Base-by-base conservation (phyloP, 2,888 invertebrate genomes). In the Allacma fusca region DNA sequence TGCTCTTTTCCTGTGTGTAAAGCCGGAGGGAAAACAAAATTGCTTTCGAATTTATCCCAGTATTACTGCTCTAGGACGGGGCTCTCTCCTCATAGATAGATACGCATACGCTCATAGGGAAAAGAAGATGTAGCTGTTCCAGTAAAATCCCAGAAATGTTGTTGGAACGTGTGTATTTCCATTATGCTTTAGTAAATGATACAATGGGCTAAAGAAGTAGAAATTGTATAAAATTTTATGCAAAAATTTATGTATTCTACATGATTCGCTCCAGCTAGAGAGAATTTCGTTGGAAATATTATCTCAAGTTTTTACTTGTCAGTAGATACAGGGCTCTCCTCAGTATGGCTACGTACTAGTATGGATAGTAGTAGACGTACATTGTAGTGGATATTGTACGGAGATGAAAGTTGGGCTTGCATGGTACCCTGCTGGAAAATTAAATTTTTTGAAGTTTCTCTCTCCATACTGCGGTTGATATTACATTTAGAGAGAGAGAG, bases 1-100 rank as follows among this genome's bases (percentile, higher is more conserved):
- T 74, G 43, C 44, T 65, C 74, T 73, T 43, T 64, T 43, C 59
- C n/a, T 70, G 70, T 50, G 65, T 74, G 65, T 62, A 26, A 64
- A 64, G 64, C 64, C 62, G 34, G 34, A 21, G 64, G 73, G 73
- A 43, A 73, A 74, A 64, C 74, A 74, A 74, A 74, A 74, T 74
- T 74, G 74, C 74, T 74, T 74, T 65, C 43, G 73, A 34, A 73
- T 73, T 59, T 29, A 62, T 64, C 64, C 64, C 13, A 21, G 59
- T 29, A 57, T 29, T 59, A 62, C 62, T 21, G 24, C 26, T n/a
- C 62, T 57, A 19, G 9, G 50, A n/a, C n/a, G 1, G 50, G 2
- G 5, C 50, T 50, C n/a, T 19, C n/a, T 19, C n/a, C 16, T 16
- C 16, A 5, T 50, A 5, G 4, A 2, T 50, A 50, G n/a, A 19